These are phyloP conservation scores for Himalopsyche phryganea DNA, from an alignment of 1,140 invertebrate species.

Conservation along the genomic window DNA sequence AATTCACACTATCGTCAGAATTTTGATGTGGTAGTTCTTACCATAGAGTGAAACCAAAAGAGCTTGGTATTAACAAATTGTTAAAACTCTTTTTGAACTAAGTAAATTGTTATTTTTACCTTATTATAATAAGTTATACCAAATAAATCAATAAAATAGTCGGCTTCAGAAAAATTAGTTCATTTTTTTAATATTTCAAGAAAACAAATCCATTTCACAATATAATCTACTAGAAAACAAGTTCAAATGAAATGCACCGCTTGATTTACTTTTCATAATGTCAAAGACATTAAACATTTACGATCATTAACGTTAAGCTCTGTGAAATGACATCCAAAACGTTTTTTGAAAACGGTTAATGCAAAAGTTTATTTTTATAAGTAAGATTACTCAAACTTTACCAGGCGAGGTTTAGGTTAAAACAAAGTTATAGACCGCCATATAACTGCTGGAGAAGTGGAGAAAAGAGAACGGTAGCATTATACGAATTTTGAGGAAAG, in stretches of 20 bases:
- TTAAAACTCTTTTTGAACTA: no score
- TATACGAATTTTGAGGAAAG: constrained; percentile 4
- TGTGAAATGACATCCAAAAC: constrained; percentile 28
- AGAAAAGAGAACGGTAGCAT: constrained; percentile 5
- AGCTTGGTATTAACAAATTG: no score
- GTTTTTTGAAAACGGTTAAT: constrained; percentile 49
- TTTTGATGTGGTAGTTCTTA: no score
- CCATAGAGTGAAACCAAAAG: no score
- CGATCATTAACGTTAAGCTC: constrained; percentile 27
- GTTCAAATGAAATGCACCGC: constrained; percentile 23
- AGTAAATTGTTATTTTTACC: no score
- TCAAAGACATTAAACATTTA: constrained; percentile 29
- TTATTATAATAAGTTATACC: no score
- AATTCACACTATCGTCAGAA: no score
- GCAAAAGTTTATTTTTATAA: constrained; percentile 59
- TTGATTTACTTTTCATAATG: constrained; percentile 27
- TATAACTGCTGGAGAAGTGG: constrained; percentile 22
- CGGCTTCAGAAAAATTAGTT: no score
- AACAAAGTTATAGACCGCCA: constrained; percentile 28
- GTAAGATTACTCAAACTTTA: constrained; percentile 50
- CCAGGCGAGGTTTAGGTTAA: constrained; percentile 13
- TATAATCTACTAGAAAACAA: not conserved
- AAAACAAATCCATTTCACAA: no score
- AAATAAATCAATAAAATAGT: no score
- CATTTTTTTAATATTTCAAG: no score